Base-by-base conservation (phyloP, 2,113 vertebrate species). In the Pholis gunnellus region DNA sequence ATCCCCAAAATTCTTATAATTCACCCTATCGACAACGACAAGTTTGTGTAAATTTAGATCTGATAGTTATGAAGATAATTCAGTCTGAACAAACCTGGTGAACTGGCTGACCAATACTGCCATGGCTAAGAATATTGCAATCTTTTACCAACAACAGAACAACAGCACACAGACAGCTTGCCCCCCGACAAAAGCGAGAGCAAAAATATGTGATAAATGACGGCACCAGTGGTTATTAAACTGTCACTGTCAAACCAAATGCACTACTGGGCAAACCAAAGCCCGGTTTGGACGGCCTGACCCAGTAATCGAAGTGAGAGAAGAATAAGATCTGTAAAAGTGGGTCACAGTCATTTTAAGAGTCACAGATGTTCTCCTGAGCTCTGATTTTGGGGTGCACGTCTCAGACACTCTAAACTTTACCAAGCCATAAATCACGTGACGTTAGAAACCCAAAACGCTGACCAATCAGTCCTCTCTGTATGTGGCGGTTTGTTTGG, bases 311-410 rank as follows among this genome's bases (percentile, higher is more conserved):
- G 2, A 44, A 11, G 10, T 50, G 48, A 50, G 48, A 18, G 48
- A 13, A 27, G 64, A 86, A n/a, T 64, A 80, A 57, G 54, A 68
- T n/a, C 42, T 72, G 40, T 25, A 17, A 17, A 85, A 87, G 61
- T 82, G 60, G 75, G 80, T 77, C 78, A 69, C 2, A 3, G 72
- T 57, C 59, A 61, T 75, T 82, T 90, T 44, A 69, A 83, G 72
- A 27, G 38, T 8, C 78, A 36, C 72, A 88, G 73, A 82, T 60
- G 73, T 82, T 83, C 78, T n/a, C 52, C 64, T 78, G 78, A 79
- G 82, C 78, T 75, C 46, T 85, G 84, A 88, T 72, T 64, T 42
- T 5, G 3, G 57, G 42, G 20, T 38, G 20, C 34, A 34, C 22
- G 31, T 52, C 57, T 34, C 78, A 64, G 50, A 57, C 61, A 31